Conservation (phyloP, 2,113 vertebrate species). For the Grallaria varia region DNA sequence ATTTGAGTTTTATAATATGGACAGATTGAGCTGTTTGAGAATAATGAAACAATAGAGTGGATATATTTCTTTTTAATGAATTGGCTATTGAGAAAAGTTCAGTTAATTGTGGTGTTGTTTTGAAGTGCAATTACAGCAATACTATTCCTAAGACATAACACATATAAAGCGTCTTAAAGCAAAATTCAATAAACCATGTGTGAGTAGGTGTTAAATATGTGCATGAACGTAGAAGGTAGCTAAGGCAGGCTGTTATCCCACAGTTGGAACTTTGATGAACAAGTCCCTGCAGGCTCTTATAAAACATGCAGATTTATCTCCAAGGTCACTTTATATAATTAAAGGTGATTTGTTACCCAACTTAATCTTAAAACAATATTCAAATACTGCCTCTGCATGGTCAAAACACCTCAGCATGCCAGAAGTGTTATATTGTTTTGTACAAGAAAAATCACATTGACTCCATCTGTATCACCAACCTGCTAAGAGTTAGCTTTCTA, state of each 20-base stretch:
- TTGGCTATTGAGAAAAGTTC: background rate
- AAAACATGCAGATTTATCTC: background rate
- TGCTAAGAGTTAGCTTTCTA: background rate
- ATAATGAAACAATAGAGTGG: background rate
- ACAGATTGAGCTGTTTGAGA: background rate
- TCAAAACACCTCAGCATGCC: background rate
- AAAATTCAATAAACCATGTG: background rate
- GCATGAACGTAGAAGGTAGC: background rate
- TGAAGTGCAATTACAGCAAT: background rate
- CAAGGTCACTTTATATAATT: background rate
- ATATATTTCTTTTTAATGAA: background rate
- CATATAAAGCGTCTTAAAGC: background rate
- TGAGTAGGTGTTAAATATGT: background rate
- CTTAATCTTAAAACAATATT: background rate
- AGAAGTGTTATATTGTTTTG: background rate
- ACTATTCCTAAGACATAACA: background rate
- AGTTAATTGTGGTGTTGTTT: background rate
- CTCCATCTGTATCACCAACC: background rate
- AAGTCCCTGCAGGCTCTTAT: background rate
- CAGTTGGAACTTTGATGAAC: background rate
- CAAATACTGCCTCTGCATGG: background rate
- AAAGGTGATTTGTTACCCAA: background rate
- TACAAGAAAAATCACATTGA: background rate
- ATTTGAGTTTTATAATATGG: background rate
- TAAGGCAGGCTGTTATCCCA: background rate